Evolutionary conservation across 1,140 invertebrate species (phyloP), one percentile per base, ranked within the genome.

Genomic region (Neodiprion virginianus): DNA sequence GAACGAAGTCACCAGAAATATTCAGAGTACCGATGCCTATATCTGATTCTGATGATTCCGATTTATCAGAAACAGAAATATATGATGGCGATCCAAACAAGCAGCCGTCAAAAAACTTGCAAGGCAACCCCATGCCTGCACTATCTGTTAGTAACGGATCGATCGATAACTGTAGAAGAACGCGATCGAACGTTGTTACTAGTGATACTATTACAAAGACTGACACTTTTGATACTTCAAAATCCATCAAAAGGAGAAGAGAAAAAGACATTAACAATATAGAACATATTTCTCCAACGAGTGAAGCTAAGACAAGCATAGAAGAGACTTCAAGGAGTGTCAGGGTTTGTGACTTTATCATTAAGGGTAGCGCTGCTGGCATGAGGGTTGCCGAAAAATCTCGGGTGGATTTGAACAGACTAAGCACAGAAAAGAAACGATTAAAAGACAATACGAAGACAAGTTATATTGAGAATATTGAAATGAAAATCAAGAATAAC

Each of bases 71-170:
- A 23, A 75, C 75, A 17, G 81, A 79, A 7, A 80, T 71, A 21
- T 76, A 80, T 8, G 80, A 82, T 17, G 80, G 80, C 1, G 76
- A 76, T 49, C 74, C 72, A 21, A 79, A 81, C 28, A 74, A 79
- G 65, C 78, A 87, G 82, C 82, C 82, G 82, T 79, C 88, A 90
- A 90, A 90, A 90, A 90, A 90, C 89, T 89, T 87, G 89, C 81
- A 88, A 85, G 82, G 88, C 89, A 89, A 89, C 89, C 89, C 89
- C 89, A 89, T 89, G 82, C 88, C 84, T 90, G 89, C 88, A 88
- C 88, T 89, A 89, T 90, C 88, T 89, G 84, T 79, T 90, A 87
- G 87, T 86, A 80, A 81, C 81, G 77, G 76, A 74, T 82, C 76
- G 71, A 80, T 82, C 80, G 80, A 85, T 71, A 53, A 53, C 7